A percentile compares a stretch with the other conserved stretches of the same genome.
Conservation (phyloP, 2,888 invertebrate genomes). For the Lamellibrachia satsuma region DNA sequence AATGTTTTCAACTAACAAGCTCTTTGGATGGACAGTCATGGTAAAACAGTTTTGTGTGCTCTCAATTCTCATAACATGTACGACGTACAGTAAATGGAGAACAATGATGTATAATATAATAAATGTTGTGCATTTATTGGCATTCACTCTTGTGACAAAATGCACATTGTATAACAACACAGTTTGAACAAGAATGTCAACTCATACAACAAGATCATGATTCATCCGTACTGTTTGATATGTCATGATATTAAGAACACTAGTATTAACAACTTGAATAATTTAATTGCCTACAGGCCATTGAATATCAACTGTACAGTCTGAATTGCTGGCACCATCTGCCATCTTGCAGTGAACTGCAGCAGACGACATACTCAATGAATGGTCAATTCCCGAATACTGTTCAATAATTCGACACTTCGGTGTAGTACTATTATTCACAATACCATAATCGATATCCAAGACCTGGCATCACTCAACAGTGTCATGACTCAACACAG, state of each 20-base stretch:
- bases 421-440: not conserved
- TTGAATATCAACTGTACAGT: conserved; percentile 5
- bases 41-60: not conserved
- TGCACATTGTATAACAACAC: not conserved
- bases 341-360: not conserved
- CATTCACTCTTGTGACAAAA: conserved; percentile 7
- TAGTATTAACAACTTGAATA: not conserved
- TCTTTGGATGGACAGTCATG: not conserved
- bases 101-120: not conserved
- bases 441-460: not conserved
- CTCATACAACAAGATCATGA: conserved; percentile 12
- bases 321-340: not conserved
- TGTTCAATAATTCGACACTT: conserved; percentile 17
- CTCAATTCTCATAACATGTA: not conserved
- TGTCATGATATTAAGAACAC: conserved; percentile 14
- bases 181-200: conserved; percentile 9
- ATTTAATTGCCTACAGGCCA: conserved; percentile 7
- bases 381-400: conserved; percentile 10
- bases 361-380: not conserved
- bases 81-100: not conserved
- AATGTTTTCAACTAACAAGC: not conserved
- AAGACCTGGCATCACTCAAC: not conserved
- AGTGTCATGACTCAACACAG: not conserved
- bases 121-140: conserved; percentile 17
- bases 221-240: not conserved